phyloP scores from a whole-genome alignment of 2,888 invertebrate genomes.

The Osedax fenrisi region DNA sequence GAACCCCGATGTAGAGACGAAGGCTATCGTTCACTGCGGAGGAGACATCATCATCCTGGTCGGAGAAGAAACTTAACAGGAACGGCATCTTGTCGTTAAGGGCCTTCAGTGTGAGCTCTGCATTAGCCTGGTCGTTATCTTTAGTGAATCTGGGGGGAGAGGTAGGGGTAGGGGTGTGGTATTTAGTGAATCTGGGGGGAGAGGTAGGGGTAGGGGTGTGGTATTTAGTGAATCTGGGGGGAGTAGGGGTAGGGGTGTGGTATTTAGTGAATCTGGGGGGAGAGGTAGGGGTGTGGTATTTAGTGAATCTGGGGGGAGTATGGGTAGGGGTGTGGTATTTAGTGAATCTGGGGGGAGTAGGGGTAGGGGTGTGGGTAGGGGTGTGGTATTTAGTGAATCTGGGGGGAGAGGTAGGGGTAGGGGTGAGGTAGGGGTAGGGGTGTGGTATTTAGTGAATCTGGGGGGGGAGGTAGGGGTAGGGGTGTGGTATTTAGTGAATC shows the following conservation, averaged over 20 bases:
- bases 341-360: too few species aligned
- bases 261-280: too few species aligned
- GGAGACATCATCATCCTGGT: slow-evolving; percentile 54
- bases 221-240: not conserved
- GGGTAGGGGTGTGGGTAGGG: too few species aligned
- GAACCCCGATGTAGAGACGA: slow-evolving; percentile 51
- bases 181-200: not conserved
- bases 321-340: too few species aligned
- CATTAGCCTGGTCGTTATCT: slow-evolving; percentile 34
- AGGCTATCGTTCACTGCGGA: slow-evolving; percentile 52
- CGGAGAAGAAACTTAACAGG: slow-evolving; percentile 51
- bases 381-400: too few species aligned
- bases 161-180: not conserved
- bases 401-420: too few species aligned
- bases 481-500: too few species aligned
- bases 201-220: not conserved
- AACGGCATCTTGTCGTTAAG: slow-evolving; percentile 52
- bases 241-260: not conserved
- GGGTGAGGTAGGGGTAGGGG: too few species aligned
- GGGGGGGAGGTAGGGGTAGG: too few species aligned
- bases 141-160: not conserved
- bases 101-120: slow-evolving; percentile 40
- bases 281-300: too few species aligned
- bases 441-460: too few species aligned
- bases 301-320: too few species aligned